These are phyloP conservation scores for Yoshiicerus persimilis DNA, from an alignment of 1,140 invertebrate genomes.

Conservation along the genomic window DNA sequence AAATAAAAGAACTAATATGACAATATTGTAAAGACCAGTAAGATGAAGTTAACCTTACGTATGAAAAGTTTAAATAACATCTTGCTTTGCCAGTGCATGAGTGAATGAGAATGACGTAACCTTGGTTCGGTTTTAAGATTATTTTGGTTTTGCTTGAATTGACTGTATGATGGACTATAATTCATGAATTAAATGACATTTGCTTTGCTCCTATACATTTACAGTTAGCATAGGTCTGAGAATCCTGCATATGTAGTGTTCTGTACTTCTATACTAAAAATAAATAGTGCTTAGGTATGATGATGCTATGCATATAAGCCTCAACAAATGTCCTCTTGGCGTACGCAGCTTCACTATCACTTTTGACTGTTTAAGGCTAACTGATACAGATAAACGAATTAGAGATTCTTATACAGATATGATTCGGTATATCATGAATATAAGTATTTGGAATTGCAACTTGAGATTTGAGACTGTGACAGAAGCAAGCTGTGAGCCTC, in stretches of 20 bases:
- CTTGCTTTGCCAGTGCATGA: neutral
- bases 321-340: neutral
- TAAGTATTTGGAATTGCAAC: neutral
- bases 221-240: too few relatives aligned
- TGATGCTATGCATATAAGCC: neutral
- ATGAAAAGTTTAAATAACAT: neutral
- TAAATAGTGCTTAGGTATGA: neutral
- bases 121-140: constrained; percentile 29
- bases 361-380: neutral
- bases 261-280: too few relatives aligned
- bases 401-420: neutral
- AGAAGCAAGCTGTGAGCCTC: neutral
- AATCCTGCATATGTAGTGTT: too few relatives aligned
- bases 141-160: constrained; percentile 25
- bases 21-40: neutral
- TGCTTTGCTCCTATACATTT: neutral
- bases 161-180: neutral
- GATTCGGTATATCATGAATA: neutral
- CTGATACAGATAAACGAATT: too few relatives aligned
- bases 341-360: neutral
- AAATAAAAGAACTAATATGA: neutral
- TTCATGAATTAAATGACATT: neutral
- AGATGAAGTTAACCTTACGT: neutral
- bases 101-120: neutral
- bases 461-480: neutral